These are phyloP conservation scores for Rhynchonycteris naso DNA, from an alignment of 2,797 vertebrate genomes.

Conservation along the genomic window DNA sequence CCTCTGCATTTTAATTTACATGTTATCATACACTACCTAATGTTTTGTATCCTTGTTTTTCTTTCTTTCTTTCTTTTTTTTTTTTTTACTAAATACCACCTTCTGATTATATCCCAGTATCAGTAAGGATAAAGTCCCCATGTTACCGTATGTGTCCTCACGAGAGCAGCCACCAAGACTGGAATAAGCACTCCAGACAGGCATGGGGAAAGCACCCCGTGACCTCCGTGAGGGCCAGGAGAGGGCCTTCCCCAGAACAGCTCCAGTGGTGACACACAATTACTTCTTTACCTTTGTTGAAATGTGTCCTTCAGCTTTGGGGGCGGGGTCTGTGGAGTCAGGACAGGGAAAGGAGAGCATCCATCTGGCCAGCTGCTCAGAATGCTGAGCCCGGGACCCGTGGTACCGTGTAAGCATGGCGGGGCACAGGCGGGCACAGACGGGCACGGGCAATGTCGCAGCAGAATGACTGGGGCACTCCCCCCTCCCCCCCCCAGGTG, in stretches of 20 bases:
- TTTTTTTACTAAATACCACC: background rate
- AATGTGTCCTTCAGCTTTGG: background rate
- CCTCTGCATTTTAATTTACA: slow-evolving; percentile 48
- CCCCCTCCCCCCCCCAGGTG: too few relatives aligned
- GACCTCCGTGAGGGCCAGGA: background rate
- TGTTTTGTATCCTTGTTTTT: background rate
- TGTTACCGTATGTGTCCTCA: background rate
- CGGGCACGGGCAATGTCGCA: accelerated
- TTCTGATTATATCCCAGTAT: background rate
- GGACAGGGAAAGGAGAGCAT: background rate
- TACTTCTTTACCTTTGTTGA: background rate
- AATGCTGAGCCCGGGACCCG: background rate
- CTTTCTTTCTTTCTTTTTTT: too few relatives aligned
- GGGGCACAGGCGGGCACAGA: accelerated
- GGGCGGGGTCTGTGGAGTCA: background rate
- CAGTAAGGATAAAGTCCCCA: background rate
- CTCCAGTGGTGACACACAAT: background rate
- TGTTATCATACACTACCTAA: background rate
- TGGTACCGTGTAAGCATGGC: accelerated
- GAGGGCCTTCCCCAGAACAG: background rate
- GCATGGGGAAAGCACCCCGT: accelerated
- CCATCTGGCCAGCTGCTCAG: background rate
- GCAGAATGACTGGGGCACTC: accelerated
- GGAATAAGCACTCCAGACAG: accelerated
- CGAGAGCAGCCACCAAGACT: background rate